Conservation (phyloP, 1,140 invertebrate genomes). For the Scaptomyza hsui region DNA sequence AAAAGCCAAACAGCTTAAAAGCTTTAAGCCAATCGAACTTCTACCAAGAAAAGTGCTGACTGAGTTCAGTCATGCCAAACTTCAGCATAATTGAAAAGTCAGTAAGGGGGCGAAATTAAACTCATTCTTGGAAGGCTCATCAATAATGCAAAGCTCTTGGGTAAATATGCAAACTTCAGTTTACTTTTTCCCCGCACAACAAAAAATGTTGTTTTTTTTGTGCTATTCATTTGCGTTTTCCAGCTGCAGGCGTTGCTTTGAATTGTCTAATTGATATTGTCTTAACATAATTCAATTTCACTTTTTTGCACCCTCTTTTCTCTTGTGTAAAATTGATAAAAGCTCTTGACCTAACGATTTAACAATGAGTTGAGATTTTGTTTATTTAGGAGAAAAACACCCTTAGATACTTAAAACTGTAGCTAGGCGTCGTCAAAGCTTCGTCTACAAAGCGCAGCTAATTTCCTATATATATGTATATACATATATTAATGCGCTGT, state of each 20-base stretch:
- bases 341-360: constrained; percentile 20
- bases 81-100: not conserved
- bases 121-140: constrained; percentile 9
- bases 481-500: not conserved
- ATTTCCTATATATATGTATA: constrained; percentile 4
- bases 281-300: constrained; percentile 13
- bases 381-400: not conserved
- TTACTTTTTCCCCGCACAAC: not conserved
- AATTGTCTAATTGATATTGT: not conserved
- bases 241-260: not conserved
- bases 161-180: constrained; percentile 15
- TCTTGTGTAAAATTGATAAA: constrained; percentile 11
- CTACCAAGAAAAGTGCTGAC: not conserved
- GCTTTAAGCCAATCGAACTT: not conserved
- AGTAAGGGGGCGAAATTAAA: not conserved
- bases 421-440: constrained; percentile 23
- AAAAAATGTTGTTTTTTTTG: constrained; percentile 14
- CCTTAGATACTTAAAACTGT: constrained; percentile 2
- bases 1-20: not conserved
- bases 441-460: constrained; percentile 6
- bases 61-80: not conserved
- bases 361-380: constrained; percentile 11
- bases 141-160: constrained; percentile 25
- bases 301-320: no score
- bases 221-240: constrained; percentile 18